Conservation (phyloP, 2,113 vertebrate genomes). For the Calypte anna region DNA sequence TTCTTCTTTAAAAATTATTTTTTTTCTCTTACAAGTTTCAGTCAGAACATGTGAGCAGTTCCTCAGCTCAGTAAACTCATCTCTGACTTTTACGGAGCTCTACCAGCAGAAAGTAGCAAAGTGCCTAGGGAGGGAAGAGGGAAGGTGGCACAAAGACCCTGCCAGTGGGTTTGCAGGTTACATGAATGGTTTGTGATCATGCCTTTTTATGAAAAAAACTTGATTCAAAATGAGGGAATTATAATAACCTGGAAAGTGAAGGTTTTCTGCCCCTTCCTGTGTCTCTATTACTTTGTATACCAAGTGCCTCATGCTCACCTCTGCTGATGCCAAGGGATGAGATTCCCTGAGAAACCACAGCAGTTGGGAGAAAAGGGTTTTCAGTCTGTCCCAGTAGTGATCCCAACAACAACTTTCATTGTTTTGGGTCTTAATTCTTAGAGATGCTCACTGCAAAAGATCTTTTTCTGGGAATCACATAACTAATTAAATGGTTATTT, state of each 20-base stretch:
- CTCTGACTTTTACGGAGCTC: not conserved
- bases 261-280: not conserved
- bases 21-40: not conserved
- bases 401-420: not conserved
- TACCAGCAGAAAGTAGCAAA: not conserved
- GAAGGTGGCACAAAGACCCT: not conserved
- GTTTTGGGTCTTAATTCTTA: not conserved
- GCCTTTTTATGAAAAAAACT: not conserved
- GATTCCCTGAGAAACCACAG: not conserved
- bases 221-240: not conserved
- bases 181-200: not conserved
- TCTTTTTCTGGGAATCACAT: not conserved
- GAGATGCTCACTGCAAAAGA: not conserved
- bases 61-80: not conserved
- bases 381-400: not conserved
- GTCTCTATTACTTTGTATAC: not conserved
- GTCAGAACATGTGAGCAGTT: accelerated
- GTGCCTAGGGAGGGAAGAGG: not conserved
- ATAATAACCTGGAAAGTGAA: not conserved
- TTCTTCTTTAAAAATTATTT: not conserved
- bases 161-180: not conserved
- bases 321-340: not conserved
- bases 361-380: not conserved
- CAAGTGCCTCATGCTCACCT: accelerated
- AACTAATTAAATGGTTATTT: not conserved